A percentile compares a stretch with the other conserved stretches of the same genome.
These are phyloP conservation scores for Steatornis caripensis DNA, from an alignment of 2,113 vertebrate genomes.

Conservation along the genomic window DNA sequence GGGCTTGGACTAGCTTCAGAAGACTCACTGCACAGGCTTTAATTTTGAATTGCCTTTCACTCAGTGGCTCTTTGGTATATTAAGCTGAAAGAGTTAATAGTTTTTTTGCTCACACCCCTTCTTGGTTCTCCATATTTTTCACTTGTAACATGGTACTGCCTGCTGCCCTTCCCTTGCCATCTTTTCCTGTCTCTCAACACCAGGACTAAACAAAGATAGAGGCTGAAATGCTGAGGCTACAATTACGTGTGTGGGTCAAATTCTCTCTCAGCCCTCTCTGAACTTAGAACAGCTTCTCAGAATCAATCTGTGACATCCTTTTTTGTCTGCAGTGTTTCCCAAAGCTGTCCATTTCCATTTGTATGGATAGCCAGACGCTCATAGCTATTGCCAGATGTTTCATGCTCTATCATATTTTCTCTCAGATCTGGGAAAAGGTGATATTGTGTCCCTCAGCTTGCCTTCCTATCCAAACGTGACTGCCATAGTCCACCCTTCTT, in stretches of 20 bases:
- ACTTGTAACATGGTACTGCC: neutral
- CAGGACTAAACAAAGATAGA: neutral
- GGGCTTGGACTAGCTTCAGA: neutral
- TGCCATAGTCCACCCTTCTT: neutral
- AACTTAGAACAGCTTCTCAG: neutral
- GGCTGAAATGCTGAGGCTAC: neutral
- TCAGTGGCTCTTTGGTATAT: neutral
- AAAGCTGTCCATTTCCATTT: neutral
- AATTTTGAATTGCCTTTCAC: neutral
- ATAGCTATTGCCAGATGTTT: neutral
- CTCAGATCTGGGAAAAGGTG: neutral
- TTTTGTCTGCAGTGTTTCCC: neutral
- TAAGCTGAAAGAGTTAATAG: neutral
- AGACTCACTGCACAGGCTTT: neutral
- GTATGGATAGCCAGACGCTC: neutral
- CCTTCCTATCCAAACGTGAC: neutral
- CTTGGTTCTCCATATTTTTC: neutral
- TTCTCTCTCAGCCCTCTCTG: neutral
- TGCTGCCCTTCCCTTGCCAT: neutral
- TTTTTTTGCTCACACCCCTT: neutral
- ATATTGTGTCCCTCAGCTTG: neutral
- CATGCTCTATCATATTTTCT: neutral
- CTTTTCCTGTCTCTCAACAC: neutral
- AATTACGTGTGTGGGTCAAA: neutral
- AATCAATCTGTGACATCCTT: neutral